These are phyloP conservation scores for Lycocorax pyrrhopterus DNA, from an alignment of 2,113 vertebrate genomes.

Conservation along the genomic window DNA sequence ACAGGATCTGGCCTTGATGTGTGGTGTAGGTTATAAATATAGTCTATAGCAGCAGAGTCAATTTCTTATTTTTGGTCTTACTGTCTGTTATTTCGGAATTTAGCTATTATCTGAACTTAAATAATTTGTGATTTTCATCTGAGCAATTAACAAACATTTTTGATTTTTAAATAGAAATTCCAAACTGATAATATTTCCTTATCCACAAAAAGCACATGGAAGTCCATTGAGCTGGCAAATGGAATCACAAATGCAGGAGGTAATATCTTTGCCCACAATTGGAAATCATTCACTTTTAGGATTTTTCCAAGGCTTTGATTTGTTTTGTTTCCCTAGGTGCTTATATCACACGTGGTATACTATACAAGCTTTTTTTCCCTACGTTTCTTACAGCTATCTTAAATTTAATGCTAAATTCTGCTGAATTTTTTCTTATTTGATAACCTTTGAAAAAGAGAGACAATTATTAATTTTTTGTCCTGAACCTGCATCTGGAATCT, in stretches of 20 bases:
- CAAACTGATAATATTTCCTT: background rate
- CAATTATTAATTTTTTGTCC: accelerated
- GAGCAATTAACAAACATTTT: background rate
- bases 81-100: background rate
- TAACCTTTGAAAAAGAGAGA: background rate
- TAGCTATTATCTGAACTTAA: background rate
- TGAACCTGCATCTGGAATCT: background rate
- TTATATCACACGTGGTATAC: background rate
- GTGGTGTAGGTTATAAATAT: background rate
- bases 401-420: background rate
- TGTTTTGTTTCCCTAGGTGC: background rate
- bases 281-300: background rate
- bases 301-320: background rate
- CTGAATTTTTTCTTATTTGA: background rate
- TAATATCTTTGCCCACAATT: background rate
- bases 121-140: background rate
- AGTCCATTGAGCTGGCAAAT: background rate
- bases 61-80: background rate
- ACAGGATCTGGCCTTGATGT: background rate
- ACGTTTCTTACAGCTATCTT: background rate
- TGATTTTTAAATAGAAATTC: background rate
- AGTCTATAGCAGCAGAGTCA: background rate
- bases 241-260: background rate
- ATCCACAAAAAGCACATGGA: background rate
- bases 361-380: accelerated